Evolutionary conservation across 2,888 invertebrate species (phyloP), one percentile per base, ranked within the genome.

Genomic region (Synanthedon tipuliformis): DNA sequence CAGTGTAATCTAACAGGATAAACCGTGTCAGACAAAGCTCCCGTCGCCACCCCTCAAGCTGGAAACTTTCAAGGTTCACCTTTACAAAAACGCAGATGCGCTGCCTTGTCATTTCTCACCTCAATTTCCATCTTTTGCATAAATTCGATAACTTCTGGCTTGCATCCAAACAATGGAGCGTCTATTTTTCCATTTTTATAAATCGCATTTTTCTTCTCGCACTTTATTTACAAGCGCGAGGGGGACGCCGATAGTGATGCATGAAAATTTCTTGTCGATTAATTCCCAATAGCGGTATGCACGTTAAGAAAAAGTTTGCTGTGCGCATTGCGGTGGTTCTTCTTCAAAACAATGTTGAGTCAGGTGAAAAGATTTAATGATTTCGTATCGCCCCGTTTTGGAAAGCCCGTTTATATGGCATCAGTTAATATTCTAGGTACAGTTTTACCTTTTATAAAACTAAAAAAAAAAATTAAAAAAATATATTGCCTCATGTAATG

Each of bases 61-160:
- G 45, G 13, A n/a, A 45, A 45, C 45, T 45, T 45, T 45, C 45
- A 45, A 13, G 7, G 15, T 45, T 59, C 57, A 59, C 58, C 62
- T 65, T 64, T 60, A 57, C 55, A 55, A 57, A 59, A 64, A 63
- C 54, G 58, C 57, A 60, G 62, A 55, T 57, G 62, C 62, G 63
- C 68, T 62, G 59, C 61, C 57, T 61, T 65, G 66, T 62, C 69
- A 60, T 71, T 73, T 75, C 69, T 71, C 76, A 78, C 76, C 77
- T 79, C 75, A 73, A 78, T 76, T 78, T 77, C 73, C 73, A 76
- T 77, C 73, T 75, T 76, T 78, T 75, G 75, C 75, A 77, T 74
- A 70, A 75, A 79, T 78, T 75, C 77, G 78, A 79, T 79, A 81
- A 79, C 66, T 69, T 64, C 68, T 83, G 83, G 81, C 81, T 61